Base-by-base conservation (phyloP, 1,140 invertebrate species). In the Telenomus remus region DNA sequence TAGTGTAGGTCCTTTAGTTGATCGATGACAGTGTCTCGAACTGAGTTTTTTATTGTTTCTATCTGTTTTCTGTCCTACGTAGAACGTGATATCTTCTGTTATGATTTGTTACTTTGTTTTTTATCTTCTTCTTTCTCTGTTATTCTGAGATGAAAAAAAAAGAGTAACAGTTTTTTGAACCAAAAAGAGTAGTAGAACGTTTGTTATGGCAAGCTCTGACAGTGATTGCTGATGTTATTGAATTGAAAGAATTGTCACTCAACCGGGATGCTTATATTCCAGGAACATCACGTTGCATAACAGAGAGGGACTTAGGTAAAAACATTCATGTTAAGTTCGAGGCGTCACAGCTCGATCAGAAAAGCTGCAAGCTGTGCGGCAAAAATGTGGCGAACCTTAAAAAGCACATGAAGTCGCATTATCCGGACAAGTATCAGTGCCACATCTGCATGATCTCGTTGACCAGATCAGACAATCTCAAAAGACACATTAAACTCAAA, bases 381-480 rank as follows among this genome's bases (percentile, higher is more conserved):
- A 88, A 88, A 79, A 87, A 78, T 68, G 87, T 88, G 79, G 85
- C 86, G 57, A 88, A 88, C 76, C 84, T 88, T 66, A 88, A 88
- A 83, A 88, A 88, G 65, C 87, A 88, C 73, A 88, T 88, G 87
- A 88, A 88, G 84, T 88, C 87, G 44, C 87, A 88, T 82, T 86
- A 85, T 70, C 87, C 87, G 13, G 87, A 88, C 71, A 88, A 88
- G 69, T 87, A 88, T 82, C 85, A 86, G 61, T 88, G 87, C 79
- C 85, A 87, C 49, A 88, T 88, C 68, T 88, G 87, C 74, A 83
- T 87, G 85, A 88, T 89, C 82, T 88, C 86, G 61, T 82, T 89
- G 54, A 89, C 87, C 56, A 85, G 87, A 75, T 88, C 87, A 54
- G 88, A 89, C 78, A 89, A 89, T 83, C 60, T 89, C 34, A 88